Evolutionary conservation across 2,888 invertebrate genomes (phyloP), one percentile per base, ranked within the genome.

Genomic region (Phyllotreta cruciferae): DNA sequence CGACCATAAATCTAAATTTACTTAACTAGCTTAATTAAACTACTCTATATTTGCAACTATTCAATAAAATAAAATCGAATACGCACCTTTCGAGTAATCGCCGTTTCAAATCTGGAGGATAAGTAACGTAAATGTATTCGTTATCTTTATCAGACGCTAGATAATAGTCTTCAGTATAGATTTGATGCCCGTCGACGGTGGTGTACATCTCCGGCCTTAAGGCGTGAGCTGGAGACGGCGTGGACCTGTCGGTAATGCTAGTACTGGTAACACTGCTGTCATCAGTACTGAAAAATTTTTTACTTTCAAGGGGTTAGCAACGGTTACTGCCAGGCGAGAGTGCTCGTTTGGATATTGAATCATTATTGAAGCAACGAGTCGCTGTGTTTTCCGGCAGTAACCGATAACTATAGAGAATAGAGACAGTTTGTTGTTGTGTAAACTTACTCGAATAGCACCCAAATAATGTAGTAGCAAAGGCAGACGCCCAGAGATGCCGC

Each of bases 401-500:
- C 63, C 63, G 58, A 60, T 60, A 49, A 35, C 37, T 13, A 37
- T n/a, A 35, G 24, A 14, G 14, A 34, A 35, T 49, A 57, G 41
- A n/a, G 39, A 34, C 50, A 39, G 7, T 11, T n/a, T 39, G 47
- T 39, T 41, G 39, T 3, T 49, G n/a, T 36, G 50, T 13, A 47
- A 73, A 88, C 91, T 89, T 84, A 95, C 95, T 94, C 94, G 82
- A 93, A 94, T 64, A 94, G 87, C 71, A 94, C 91, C 91, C 94
- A 95, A 73, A 94, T 92, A 75, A 95, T 89, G 83, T 94, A 94
- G 81, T 95, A 95, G 82, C 94, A 94, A 81, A 93, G 89, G 81
- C 93, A 92, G 68, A 94, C 88, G 49, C 93, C 92, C 56, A 92
- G 85, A 45, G 92, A 90, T 47, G 94, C 85, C 55, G 94, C 88